Evolutionary conservation across 2,888 invertebrate genomes (phyloP).

Genomic region (Fissipunctia ypsillon): DNA sequence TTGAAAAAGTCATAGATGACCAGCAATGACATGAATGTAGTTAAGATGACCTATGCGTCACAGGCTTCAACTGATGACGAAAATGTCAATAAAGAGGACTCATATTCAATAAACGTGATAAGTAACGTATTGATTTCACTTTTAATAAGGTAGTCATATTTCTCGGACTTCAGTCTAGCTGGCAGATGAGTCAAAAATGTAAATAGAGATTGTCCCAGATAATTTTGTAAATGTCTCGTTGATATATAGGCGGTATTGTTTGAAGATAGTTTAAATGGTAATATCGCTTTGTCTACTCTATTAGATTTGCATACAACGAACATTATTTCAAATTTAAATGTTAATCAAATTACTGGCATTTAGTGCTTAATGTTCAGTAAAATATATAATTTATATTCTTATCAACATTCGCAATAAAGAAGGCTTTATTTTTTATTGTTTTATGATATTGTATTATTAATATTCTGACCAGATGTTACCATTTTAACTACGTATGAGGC

Average conservation of each 20-base stretch:
- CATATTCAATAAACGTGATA: constrained; percentile 4
- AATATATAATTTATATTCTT: constrained; percentile 51
- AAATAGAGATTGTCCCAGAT: constrained; percentile 50
- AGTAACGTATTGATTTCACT: constrained; percentile 11
- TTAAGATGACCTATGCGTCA: constrained; percentile 19
- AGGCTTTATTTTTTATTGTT: constrained; percentile 11
- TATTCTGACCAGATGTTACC: not conserved
- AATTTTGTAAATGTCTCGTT: constrained; percentile 61
- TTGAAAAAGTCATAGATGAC: not conserved
- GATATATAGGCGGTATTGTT: constrained; percentile 66
- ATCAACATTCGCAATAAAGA: constrained; percentile 37
- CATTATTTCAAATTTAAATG: constrained; percentile 68
- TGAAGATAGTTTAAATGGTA: constrained; percentile 68
- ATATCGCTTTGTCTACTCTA: constrained; percentile 67
- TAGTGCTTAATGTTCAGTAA: constrained; percentile 60
- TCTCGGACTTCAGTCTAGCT: not conserved
- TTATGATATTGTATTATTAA: constrained; percentile 5
- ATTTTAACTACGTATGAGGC: not conserved
- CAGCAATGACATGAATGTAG: not conserved
- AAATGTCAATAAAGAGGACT: constrained; percentile 4
- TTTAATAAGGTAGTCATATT: constrained; percentile 15
- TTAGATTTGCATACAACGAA: constrained; percentile 65
- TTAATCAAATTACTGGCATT: constrained; percentile 67
- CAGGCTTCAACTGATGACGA: constrained; percentile 5
- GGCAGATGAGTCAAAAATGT: constrained; percentile 49